Conservation (phyloP, 2,888 invertebrate genomes). For the Torymus texanus region DNA sequence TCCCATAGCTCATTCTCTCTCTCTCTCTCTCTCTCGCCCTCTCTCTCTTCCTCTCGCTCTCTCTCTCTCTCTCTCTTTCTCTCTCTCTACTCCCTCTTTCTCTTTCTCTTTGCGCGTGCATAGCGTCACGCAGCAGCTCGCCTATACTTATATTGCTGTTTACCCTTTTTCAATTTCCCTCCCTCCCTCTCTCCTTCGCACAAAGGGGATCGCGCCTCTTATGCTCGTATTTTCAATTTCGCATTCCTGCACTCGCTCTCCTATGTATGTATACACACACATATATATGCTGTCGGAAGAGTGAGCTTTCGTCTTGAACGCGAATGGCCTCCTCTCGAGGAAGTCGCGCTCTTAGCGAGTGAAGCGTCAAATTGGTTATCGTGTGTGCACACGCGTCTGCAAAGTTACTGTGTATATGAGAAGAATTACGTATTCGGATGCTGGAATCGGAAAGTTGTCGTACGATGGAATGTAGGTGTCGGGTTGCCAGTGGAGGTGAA, state of each 20-base stretch:
- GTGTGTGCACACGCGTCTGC: no score
- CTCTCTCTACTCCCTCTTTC: constrained; percentile 1
- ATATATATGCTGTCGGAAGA: constrained; percentile 34
- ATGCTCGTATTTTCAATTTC: constrained; percentile 48
- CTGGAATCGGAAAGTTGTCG: no score
- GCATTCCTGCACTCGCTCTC: constrained; percentile 29
- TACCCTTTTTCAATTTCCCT: constrained; percentile 38
- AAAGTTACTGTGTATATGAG: no score
- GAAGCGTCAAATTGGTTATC: constrained; percentile 30
- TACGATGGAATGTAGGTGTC: no score
- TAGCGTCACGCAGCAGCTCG: constrained; percentile 16
- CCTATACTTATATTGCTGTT: constrained; percentile 9
- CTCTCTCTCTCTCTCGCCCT: constrained; percentile 13
- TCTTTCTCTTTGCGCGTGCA: background rate
- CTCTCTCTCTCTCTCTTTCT: constrained; percentile 6
- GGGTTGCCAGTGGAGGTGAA: no score
- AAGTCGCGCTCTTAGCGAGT: constrained; percentile 20
- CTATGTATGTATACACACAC: background rate
- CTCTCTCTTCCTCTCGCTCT: background rate
- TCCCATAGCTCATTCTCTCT: no score
- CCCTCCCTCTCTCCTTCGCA: background rate
- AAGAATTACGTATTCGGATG: no score
- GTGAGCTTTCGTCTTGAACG: constrained; percentile 21
- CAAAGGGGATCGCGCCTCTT: constrained; percentile 34
- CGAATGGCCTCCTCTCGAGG: constrained; percentile 24